Percentiles rank a stretch among this genome's conserved stretches.
phyloP scores from a whole-genome alignment of 2,888 invertebrate genomes.

The Rhagonycha lutea region DNA sequence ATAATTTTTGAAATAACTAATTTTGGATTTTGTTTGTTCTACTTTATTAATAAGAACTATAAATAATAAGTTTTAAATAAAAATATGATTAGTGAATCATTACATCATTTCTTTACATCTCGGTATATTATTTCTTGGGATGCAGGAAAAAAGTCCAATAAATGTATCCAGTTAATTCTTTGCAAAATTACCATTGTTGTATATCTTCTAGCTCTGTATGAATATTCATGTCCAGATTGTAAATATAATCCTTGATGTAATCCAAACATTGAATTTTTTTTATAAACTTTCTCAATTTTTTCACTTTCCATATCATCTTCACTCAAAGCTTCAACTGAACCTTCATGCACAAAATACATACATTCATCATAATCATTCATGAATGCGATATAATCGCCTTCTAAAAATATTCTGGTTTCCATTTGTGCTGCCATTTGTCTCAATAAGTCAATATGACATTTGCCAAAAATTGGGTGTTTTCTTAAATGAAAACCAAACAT shows the following conservation, averaged over 20 bases:
- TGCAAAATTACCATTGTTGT: constrained; percentile 29
- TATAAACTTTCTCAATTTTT: constrained; percentile 24
- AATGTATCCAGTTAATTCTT: constrained; percentile 29
- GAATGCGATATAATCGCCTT: constrained; percentile 37
- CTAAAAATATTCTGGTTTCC: constrained; percentile 33
- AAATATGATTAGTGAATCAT: background rate
- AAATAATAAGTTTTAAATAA: background rate
- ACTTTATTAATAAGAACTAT: too few species aligned
- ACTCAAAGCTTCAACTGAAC: constrained; percentile 33
- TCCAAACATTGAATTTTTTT: constrained; percentile 33
- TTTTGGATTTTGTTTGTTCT: too few species aligned
- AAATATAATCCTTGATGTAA: constrained; percentile 34
- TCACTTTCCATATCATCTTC: constrained; percentile 33
- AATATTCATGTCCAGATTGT: constrained; percentile 32
- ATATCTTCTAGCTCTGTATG: constrained; percentile 34
- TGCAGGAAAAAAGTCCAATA: constrained; percentile 33
- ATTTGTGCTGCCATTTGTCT: constrained; percentile 38
- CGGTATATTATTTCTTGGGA: constrained; percentile 15
- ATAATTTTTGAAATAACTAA: too few species aligned
- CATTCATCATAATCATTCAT: constrained; percentile 37
- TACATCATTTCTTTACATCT: background rate
- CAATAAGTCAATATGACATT: constrained; percentile 38
- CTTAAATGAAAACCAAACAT: constrained; percentile 39
- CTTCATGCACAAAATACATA: constrained; percentile 43
- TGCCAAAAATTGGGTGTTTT: constrained; percentile 32